Conservation (phyloP, 2,113 vertebrate genomes). For the Lagopus leucura region DNA sequence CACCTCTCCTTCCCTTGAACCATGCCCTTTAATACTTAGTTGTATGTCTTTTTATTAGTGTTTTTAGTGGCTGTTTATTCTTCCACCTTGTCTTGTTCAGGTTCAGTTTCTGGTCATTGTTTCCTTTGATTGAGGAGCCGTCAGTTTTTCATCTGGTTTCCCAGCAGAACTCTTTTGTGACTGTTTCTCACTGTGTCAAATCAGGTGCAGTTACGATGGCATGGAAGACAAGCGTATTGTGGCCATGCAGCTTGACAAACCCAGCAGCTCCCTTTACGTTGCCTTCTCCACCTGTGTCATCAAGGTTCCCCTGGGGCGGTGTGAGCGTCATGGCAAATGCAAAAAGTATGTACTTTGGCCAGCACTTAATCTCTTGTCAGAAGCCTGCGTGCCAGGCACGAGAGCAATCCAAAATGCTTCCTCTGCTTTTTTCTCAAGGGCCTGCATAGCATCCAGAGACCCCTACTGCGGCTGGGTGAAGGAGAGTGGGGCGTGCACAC, state of each 20-base stretch:
- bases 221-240: constrained; percentile 93
- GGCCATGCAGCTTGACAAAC: constrained; percentile 92
- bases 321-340: constrained; percentile 90
- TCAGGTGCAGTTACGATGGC: constrained; percentile 93
- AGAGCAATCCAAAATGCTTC: background rate
- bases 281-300: constrained; percentile 95
- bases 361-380: background rate
- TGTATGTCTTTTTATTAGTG: background rate
- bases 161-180: background rate
- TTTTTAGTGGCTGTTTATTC: background rate
- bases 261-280: constrained; percentile 85
- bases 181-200: background rate
- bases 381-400: rapidly evolving
- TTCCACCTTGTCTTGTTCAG: background rate
- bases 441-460: constrained; percentile 96
- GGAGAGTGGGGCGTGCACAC: constrained; percentile 84
- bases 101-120: background rate
- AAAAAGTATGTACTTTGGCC: constrained; percentile 86
- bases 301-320: constrained; percentile 92
- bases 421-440: constrained; percentile 78
- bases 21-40: background rate
- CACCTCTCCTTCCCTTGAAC: background rate
- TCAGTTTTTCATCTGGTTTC: background rate
- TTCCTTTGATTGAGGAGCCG: background rate
- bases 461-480: constrained; percentile 96